Evolutionary conservation across 1,140 invertebrate genomes (phyloP), one percentile per base, ranked within the genome.

Genomic region (Phenacoccus solenopsis): DNA sequence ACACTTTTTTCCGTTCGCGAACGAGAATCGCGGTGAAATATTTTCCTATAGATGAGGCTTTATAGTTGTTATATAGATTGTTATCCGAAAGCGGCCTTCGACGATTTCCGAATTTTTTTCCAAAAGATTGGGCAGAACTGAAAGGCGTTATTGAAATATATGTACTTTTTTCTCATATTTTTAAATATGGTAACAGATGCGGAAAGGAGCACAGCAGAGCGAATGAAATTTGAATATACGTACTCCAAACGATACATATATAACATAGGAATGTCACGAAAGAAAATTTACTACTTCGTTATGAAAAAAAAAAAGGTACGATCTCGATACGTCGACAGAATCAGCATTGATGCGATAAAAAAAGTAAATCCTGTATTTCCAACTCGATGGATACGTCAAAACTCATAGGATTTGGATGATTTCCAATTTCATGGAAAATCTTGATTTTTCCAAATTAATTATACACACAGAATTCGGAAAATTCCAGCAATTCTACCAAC

Each of bases 21-120:
- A 16, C 12, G 20, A 49, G 16, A 49, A 49, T 9, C 3, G 5
- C 5, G 20, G 20, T 16, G 20, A 5, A 49, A 16, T 49, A 49
- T 49, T 49, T 49, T 49, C 3, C 38, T 49, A 49, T n/a, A 16
- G 38, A 49, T n/a, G 3, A 49, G 5, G 38, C 16, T n/a, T 22
- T 64, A 64, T 64, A 64, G 21, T 64, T 27, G 59, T 64, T 25
- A 64, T n/a, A 38, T 64, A 64, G 59, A 64, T 64, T 64, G 59
- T 64, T 64, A 64, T 64, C 59, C 59, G 16, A 64, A 64, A 64
- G 59, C 25, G 59, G 21, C 59, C 59, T 64, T 64, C 59, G 59
- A 25, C 59, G 21, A 64, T 64, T 64, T 22, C 25, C 22, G 21
- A 64, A 64, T 64, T 64, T 64, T n/a, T 64, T 64, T 64, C 10